A percentile compares a stretch with the other conserved stretches of the same genome.
Conservation (phyloP, 1,140 invertebrate genomes). For the Tetramorium alpestre region DNA sequence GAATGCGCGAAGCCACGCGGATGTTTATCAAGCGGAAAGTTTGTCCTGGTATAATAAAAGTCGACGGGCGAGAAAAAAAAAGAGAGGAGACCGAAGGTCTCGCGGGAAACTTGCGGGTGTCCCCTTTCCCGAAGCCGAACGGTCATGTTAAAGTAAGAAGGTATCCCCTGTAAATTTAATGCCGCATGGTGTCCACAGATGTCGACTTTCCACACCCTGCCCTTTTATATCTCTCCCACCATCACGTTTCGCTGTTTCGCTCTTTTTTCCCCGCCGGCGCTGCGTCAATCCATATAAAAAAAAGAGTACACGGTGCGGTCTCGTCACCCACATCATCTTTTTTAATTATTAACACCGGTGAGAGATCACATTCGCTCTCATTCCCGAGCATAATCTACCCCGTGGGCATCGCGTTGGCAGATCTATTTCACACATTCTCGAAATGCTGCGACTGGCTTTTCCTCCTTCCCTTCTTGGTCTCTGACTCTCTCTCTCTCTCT, state of each 20-base stretch:
- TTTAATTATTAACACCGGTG: constrained; percentile 20
- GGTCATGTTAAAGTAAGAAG: constrained; percentile 12
- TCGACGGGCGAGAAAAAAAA: not conserved
- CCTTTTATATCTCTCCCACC: not conserved
- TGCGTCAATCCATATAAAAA: constrained; percentile 12
- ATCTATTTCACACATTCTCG: constrained; percentile 42
- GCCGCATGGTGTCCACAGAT: constrained; percentile 3
- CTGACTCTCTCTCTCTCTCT: not conserved
- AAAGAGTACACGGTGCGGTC: constrained; percentile 7
- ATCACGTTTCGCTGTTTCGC: not conserved
- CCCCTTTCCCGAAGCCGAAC: constrained; percentile 9
- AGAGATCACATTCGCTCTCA: not conserved
- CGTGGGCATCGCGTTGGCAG: constrained; percentile 2
- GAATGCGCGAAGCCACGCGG: not conserved
- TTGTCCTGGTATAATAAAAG: constrained; percentile 7
- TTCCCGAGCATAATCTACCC: not conserved
- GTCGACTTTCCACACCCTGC: constrained; percentile 6
- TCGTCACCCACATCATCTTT: not conserved
- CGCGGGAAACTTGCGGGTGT: constrained; percentile 23
- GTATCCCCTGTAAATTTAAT: constrained; percentile 38
- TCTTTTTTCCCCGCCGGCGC: too few species aligned
- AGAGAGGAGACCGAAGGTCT: not conserved
- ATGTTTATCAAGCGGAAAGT: constrained; percentile 44
- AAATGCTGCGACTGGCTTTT: constrained; percentile 9
- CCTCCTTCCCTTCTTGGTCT: not conserved